These are phyloP conservation scores for Agrilus biguttatus DNA, from an alignment of 2,888 invertebrate species.

Conservation along the genomic window DNA sequence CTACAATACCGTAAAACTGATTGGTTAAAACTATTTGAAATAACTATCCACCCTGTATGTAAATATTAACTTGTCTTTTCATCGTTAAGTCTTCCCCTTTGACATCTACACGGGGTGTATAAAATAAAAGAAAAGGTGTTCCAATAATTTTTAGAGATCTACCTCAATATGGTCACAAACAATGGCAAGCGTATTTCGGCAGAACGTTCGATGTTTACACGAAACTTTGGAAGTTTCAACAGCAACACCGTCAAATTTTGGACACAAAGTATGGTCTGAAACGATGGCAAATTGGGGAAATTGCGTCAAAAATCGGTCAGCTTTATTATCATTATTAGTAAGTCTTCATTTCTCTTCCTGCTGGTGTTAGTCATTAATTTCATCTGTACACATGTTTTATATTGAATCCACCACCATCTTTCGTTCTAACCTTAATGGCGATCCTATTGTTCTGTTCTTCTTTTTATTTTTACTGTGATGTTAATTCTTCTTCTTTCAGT, in stretches of 20 bases:
- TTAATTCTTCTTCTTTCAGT: conserved; percentile 37
- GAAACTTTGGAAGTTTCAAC: conserved; percentile 96
- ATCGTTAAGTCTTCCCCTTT: too few species aligned
- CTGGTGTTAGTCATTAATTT: too few species aligned
- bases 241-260: conserved; percentile 81
- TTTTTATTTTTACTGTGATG: neutral
- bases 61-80: too few species aligned
- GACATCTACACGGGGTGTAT: too few species aligned
- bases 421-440: too few species aligned
- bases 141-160: conserved; percentile 57
- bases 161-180: conserved; percentile 93
- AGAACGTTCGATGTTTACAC: conserved; percentile 95
- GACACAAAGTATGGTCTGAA: conserved; percentile 90
- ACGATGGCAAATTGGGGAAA: conserved; percentile 97
- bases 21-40: too few species aligned
- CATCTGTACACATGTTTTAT: too few species aligned
- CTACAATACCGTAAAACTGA: too few species aligned
- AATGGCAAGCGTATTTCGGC: conserved; percentile 96
- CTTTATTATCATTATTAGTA: conserved; percentile 97
- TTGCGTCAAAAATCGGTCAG: conserved; percentile 96
- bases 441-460: too few species aligned
- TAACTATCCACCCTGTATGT: too few species aligned
- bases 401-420: too few species aligned
- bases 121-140: too few species aligned
- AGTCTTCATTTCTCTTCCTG: conserved; percentile 30